These are phyloP conservation scores for Drosophila diplacantha DNA, from an alignment of 2,888 invertebrate species.

Conservation along the genomic window DNA sequence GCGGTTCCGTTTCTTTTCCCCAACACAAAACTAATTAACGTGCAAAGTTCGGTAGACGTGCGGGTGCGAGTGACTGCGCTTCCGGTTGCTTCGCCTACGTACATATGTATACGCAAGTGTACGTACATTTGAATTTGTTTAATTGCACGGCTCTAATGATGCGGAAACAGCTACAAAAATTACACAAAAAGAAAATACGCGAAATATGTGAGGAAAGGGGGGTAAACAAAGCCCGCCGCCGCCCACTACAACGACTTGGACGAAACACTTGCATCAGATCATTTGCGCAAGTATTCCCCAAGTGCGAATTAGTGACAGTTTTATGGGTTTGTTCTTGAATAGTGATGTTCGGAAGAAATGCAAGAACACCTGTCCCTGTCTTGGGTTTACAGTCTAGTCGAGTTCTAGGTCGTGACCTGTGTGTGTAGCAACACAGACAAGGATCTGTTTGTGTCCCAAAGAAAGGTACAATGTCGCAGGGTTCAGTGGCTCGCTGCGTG, in stretches of 20 bases:
- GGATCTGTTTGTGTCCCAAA: not conserved
- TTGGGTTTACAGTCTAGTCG: slow-evolving; percentile 4
- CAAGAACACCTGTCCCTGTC: slow-evolving; percentile 21
- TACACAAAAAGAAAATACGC: slow-evolving; percentile 1
- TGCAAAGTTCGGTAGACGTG: slow-evolving; percentile 28
- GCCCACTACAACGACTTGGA: slow-evolving; percentile 8
- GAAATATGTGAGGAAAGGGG: not conserved
- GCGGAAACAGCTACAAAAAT: slow-evolving; percentile 43
- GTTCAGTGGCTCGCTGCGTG: slow-evolving; percentile 15
- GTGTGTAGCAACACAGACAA: slow-evolving; percentile 1
- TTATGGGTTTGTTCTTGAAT: slow-evolving; percentile 52
- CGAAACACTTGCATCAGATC: slow-evolving; percentile 15
- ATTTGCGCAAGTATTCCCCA: slow-evolving; percentile 17
- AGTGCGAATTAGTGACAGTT: slow-evolving; percentile 48
- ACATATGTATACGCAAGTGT: slow-evolving; percentile 7
- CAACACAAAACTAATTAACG: slow-evolving; percentile 38
- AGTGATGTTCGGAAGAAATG: slow-evolving; percentile 3
- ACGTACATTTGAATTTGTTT: slow-evolving; percentile 48
- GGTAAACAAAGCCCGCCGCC: slow-evolving; percentile 6
- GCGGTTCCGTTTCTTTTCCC: slow-evolving; percentile 19
- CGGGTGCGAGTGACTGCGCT: slow-evolving; percentile 19
- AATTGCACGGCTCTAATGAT: slow-evolving; percentile 56
- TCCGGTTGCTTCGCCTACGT: slow-evolving; percentile 18
- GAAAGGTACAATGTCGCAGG: not conserved
- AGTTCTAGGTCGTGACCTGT: slow-evolving; percentile 47